Conservation (phyloP, 2,113 vertebrate species). For the Mustela lutreola region DNA sequence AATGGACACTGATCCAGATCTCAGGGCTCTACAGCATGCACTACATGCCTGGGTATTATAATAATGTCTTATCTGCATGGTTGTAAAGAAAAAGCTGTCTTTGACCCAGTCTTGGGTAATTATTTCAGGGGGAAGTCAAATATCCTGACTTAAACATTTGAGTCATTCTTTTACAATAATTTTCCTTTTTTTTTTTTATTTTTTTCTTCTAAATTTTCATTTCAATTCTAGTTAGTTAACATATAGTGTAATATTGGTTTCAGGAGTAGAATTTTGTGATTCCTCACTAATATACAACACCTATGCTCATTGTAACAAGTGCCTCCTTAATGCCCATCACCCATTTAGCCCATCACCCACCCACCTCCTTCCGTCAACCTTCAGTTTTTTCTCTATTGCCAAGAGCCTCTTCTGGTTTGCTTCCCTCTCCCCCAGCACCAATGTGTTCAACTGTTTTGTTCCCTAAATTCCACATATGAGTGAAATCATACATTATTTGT, state of each 20-base stretch:
- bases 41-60: background rate
- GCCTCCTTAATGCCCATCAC: background rate
- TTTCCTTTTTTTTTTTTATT: background rate
- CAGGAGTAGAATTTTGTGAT: background rate
- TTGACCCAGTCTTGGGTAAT: background rate
- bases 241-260: background rate
- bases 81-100: background rate
- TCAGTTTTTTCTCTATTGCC: background rate
- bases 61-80: too few species aligned
- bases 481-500: background rate
- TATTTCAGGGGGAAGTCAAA: constrained; percentile 28
- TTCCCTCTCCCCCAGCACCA: background rate
- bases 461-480: background rate
- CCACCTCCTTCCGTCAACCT: background rate
- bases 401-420: background rate
- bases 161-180: constrained; percentile 11
- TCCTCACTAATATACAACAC: background rate
- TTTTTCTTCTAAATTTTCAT: background rate
- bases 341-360: background rate
- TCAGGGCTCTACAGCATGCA: background rate
- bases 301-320: background rate
- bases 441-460: background rate
- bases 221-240: background rate
- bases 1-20: background rate
- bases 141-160: background rate